Evolutionary conservation across 2,797 vertebrate species (phyloP), one percentile per base, ranked within the genome.

Genomic region (Crax fasciolata): DNA sequence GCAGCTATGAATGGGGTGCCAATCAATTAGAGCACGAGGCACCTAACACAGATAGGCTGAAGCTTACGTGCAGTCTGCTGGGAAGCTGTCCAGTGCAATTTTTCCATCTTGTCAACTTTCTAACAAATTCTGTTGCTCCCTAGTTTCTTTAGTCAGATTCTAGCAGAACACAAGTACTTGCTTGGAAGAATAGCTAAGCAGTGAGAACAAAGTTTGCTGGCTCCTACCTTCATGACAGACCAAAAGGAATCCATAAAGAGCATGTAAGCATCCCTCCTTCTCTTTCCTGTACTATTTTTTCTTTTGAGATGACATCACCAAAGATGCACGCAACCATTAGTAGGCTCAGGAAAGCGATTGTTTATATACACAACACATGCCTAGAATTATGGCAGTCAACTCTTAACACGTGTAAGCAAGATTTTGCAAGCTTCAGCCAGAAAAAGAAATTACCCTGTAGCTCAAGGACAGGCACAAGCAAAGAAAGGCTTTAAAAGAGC

Each of bases 401-500:
- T 70, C 63, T 71, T 41, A 77, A 4, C 54, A 61, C 4, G 9
- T 17, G 1, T 11, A 62, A 68, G n/a, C 41, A 63, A 78, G 35
- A 78, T 38, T 62, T 55, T 52, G 41, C 44, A 48, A 41, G 19
- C 39, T 70, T 76, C 46, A 67, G 63, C 18, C 30, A 79, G 62
- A 62, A 77, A 57, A 87, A 57, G 25, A 30, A 72, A 84, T 15
- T 11, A 63, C 54, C 52, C 48, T 41, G 30, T 78, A 75, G 58
- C 24, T 77, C 55, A 61, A 58, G 43, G 68, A 43, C 24, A 87
- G 74, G 82, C 35, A 75, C 6, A 55, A 92, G 62, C 32, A 73
- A 87, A 79, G 81, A 94, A 59, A 76, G 46, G 30, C 67, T 88
- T 24, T 49, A 65, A 70, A 80, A 57, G 86, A 38, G 70, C 27